Base-by-base conservation (phyloP, 2,888 invertebrate genomes). In the Hyles lineata region DNA sequence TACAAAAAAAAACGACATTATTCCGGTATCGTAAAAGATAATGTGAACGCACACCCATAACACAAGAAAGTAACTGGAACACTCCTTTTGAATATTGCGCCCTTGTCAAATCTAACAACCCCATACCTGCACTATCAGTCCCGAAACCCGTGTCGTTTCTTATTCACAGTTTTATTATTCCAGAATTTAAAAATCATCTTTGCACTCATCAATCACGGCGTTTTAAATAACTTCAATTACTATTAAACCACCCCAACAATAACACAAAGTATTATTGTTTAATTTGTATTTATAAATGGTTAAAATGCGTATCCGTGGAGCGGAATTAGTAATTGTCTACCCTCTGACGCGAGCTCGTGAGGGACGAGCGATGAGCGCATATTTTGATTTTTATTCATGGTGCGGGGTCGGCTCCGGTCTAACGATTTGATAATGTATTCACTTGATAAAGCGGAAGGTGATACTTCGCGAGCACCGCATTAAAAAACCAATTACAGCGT, bases 361-460 rank as follows among this genome's bases (percentile, higher is more conserved):
- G 84, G 88, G 87, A 87, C 87, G 84, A 85, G 80, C 83, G 87
- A 87, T 87, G 84, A 85, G 80, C 83, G 90, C 89, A 86, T 92
- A 67, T 67, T 67, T 93, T 93, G 92, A 93, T 93, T 93, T 92
- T 93, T 93, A 93, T 93, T 93, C 92, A 93, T 92, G 82, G 89
- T 83, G 82, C 83, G 81, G 87, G 91, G 79, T 79, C 88, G 87
- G 85, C 90, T 90, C 88, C 92, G 87, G 85, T 89, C 90, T 90
- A 92, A 94, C 93, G 92, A 93, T 93, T 94, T 94, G 94, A 93
- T 94, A 94, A 94, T 94, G 92, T 93, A 94, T 94, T 94, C 94
- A 93, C 93, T 94, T 92, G 92, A 94, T 94, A 94, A 91, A 92
- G 92, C 90, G 92, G 91, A 93, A 92, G 93, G 90, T 90, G 91